phyloP scores from a whole-genome alignment of 35 echinoderm and acorn worm genomes.

The Heliocidaris erythrogramma region DNA sequence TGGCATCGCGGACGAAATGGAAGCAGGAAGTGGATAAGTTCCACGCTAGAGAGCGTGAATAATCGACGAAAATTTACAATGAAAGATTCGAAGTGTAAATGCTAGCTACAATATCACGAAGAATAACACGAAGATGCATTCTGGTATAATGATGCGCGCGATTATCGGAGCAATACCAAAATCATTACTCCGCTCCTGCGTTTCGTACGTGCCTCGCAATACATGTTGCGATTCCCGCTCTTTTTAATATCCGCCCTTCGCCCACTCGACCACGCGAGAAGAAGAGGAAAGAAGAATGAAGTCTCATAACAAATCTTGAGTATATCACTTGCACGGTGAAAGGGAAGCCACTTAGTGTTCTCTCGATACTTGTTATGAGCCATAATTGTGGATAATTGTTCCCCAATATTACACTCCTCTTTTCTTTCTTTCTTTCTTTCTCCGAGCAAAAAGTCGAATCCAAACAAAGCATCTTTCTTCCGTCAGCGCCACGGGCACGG shows the following conservation, averaged over 20 bases:
- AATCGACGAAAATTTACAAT: not conserved
- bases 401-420: constrained; percentile 17
- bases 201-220: constrained; percentile 25
- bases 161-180: not conserved
- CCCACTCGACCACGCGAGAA: not conserved
- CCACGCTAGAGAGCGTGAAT: not conserved
- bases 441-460: not conserved
- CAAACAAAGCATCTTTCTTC: constrained; percentile 21
- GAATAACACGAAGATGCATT: not conserved
- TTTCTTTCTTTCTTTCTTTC: not conserved
- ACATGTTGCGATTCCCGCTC: not conserved
- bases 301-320: not conserved
- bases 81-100: not conserved
- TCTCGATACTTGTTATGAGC: constrained; percentile 16
- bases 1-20: not conserved
- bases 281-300: not conserved
- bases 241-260: constrained; percentile 37
- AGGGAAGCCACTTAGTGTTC: constrained; percentile 36
- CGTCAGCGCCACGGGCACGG: not conserved
- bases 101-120: not conserved
- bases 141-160: not conserved
- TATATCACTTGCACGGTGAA: not conserved
- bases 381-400: constrained; percentile 40
- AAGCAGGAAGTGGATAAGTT: constrained; percentile 5
- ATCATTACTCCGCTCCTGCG: not conserved